A percentile compares a stretch with the other conserved stretches of the same genome.
Conservation (phyloP, 2,888 invertebrate genomes). For the Lordiphosa fenestrarum region DNA sequence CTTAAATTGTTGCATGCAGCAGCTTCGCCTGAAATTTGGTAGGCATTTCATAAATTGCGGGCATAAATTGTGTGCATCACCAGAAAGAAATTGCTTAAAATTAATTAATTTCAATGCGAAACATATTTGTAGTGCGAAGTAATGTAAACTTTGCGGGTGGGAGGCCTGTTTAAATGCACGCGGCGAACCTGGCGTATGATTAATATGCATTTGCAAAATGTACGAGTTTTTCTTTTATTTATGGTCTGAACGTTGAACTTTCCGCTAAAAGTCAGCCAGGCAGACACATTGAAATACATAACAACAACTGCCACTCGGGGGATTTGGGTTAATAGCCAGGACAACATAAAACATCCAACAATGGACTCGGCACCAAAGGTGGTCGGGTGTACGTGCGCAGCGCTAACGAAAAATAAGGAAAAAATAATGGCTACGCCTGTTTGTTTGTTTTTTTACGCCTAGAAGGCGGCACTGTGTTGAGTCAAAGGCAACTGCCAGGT, state of each 20-base stretch:
- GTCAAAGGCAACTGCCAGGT: conserved; percentile 43
- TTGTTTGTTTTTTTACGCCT: conserved; percentile 49
- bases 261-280: conserved; percentile 57
- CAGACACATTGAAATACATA: conserved; percentile 48
- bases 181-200: conserved; percentile 57
- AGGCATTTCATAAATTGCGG: conserved; percentile 23
- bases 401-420: conserved; percentile 18
- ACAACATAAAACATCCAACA: conserved; percentile 29
- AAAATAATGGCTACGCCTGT: conserved; percentile 61
- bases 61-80: conserved; percentile 23
- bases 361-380: conserved; percentile 42
- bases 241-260: conserved; percentile 62
- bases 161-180: conserved; percentile 60
- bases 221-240: conserved; percentile 44
- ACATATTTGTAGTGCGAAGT: conserved; percentile 12
- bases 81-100: conserved; percentile 29
- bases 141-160: conserved; percentile 17
- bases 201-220: conserved; percentile 53
- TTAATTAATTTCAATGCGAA: conserved; percentile 48
- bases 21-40: conserved; percentile 3
- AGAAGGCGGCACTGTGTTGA: conserved; percentile 34
- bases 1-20: conserved; percentile 16
- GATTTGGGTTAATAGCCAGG: conserved; percentile 77
- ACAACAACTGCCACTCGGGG: conserved; percentile 64
- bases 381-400: conserved; percentile 61